Base-by-base conservation (phyloP, 1,140 invertebrate species). In the Caerostris extrusa region DNA sequence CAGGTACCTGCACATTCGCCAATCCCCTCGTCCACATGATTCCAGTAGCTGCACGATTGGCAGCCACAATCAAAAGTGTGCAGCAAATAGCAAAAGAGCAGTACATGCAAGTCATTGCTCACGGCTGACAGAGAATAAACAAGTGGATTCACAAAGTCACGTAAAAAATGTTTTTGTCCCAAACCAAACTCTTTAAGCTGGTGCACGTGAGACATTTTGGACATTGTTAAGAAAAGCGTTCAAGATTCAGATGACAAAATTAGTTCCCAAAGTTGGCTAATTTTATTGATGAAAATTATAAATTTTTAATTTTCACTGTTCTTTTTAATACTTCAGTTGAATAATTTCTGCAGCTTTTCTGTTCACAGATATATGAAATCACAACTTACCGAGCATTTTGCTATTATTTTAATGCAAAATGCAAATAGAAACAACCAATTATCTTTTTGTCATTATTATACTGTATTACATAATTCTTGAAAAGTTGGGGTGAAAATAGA, bases 1-100 rank as follows among this genome's bases (percentile, higher is more conserved):
- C 86, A 88, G 8, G 5, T 7, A n/a, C 56, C 61, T 7, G 61
- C 86, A 34, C 86, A 88, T n/a, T 88, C 86, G 2, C 86, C 86
- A 64, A 57, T n/a, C n/a, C n/a, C 53, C 5, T 88, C 60, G 50
- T 88, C 60, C 5, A 17, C 19, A 17, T 55, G 60, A 14, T 50
- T 53, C 10, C 1, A n/a, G 19, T 57, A n/a, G 34, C 7, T 19
- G 86, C 0, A 83, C 56, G 8, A n/a, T 83, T n/a, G 0, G 34
- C 50, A 77, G 19, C 71, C 1, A 12, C 12, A 53, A 77, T 50
- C 50, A 12, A 34, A 34, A 53, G 6, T 12, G 53, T 77, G 53
- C 8, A 77, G 14, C 50, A 8, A 77, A 8, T 77, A 53, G 34
- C 34, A n/a, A n/a, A 34, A 77, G 5, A 77, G 53, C 71, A 77